These are phyloP conservation scores for Dendrocincla tyrannina DNA, from an alignment of 2,797 vertebrate genomes.

Conservation along the genomic window DNA sequence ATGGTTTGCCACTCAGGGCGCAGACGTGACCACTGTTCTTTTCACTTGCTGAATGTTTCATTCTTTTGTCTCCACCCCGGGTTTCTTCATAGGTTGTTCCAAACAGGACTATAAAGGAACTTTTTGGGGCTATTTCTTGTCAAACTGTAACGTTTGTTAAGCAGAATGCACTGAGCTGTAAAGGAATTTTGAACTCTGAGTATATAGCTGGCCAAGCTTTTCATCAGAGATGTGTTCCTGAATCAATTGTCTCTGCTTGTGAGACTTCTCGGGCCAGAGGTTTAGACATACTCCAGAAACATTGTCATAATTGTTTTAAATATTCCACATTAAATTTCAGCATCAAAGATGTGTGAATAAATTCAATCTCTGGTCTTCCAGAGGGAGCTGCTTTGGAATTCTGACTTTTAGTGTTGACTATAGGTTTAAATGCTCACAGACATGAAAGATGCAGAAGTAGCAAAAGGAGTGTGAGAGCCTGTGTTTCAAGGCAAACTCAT, in stretches of 20 bases:
- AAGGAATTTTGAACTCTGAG: conserved; percentile 52
- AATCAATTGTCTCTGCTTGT: conserved; percentile 43
- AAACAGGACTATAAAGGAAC: conserved; percentile 38
- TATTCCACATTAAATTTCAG: background rate
- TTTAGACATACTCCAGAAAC: background rate
- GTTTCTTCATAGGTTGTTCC: conserved; percentile 42
- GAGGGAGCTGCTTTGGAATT: background rate
- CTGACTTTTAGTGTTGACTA: background rate
- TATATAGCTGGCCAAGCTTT: conserved; percentile 29
- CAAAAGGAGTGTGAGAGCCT: background rate
- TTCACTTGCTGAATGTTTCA: conserved; percentile 56
- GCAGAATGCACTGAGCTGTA: conserved; percentile 57
- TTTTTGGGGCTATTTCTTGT: conserved; percentile 49
- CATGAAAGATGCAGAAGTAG: background rate
- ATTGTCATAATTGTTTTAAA: background rate
- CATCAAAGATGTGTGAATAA: background rate
- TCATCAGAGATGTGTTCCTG: conserved; percentile 10
- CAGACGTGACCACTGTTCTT: conserved; percentile 60
- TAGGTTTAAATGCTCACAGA: background rate
- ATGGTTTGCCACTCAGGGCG: conserved; percentile 36
- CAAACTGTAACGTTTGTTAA: conserved; percentile 48
- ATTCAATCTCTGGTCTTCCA: background rate
- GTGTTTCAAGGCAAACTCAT: background rate
- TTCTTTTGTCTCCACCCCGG: background rate
- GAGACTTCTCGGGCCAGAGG: conserved; percentile 3